Evolutionary conservation across 1,140 invertebrate genomes (phyloP), one percentile per base, ranked within the genome.

Genomic region (Ips nitidus): DNA sequence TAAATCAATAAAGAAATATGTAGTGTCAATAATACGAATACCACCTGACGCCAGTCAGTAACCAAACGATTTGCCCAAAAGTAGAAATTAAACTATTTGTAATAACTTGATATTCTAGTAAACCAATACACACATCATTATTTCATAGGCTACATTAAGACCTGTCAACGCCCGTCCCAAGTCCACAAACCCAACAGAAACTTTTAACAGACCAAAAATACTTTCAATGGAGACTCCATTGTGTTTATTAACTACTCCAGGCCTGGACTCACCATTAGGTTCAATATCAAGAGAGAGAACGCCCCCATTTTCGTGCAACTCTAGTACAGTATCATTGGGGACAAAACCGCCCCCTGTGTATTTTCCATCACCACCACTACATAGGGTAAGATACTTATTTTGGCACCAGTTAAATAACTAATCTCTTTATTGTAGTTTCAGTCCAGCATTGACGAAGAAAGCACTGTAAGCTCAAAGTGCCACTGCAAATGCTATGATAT

Each of bases 211-310:
- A 61, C 74, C 74, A 8, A 75, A 74, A 60, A 66, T 78, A 22
- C 22, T 22, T 22, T 22, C 22, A 36, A 66, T 72, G 2, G 74
- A 77, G 45, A 57, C 66, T 45, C 74, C 73, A 2, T 41, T 75
- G 5, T 72, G 70, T 0, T 53, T 73, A 22, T 61, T 73, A 6
- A 68, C 71, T 2, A 70, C 71, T 43, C 69, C 74, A 36, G 65
- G 70, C 2, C 61, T 71, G 56, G 76, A 76, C 40, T 61, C 71
- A 5, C 68, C 73, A 2, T 61, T 74, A 7, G 65, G 66, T 4
- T 72, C 74, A 0, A 74, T 77, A 42, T 76, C 73, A n/a, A 64
- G 76, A n/a, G 78, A 78, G 53, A 67, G 75, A 36, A 77, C 76
- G 3, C 76, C 78, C 38, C 77, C 77, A 6, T 74, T 74, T 59